phyloP scores from a whole-genome alignment of 2,113 vertebrate species.

The Nothoprocta perdicaria region DNA sequence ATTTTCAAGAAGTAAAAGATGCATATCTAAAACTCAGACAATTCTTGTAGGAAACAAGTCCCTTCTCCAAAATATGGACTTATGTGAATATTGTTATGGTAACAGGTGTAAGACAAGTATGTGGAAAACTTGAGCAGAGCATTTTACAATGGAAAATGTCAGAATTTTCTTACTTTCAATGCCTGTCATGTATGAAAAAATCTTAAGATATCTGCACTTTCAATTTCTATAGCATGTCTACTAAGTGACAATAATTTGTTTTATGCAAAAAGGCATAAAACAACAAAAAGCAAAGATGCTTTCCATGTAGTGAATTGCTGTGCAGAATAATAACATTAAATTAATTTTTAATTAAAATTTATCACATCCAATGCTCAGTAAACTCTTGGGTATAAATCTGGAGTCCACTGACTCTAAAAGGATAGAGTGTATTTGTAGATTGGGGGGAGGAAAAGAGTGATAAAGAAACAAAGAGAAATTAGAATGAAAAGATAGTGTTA shows the following conservation, averaged over 20 bases:
- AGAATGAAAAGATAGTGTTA: background rate
- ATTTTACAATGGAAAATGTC: background rate
- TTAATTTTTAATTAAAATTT: background rate
- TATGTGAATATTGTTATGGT: background rate
- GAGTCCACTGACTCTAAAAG: background rate
- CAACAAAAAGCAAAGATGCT: background rate
- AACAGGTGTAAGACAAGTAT: background rate
- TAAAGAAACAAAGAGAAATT: background rate
- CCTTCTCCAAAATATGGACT: background rate
- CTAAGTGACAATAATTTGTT: background rate
- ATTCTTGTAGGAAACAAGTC: background rate
- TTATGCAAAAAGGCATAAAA: background rate
- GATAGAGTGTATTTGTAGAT: background rate
- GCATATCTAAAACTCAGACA: background rate
- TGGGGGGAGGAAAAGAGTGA: background rate
- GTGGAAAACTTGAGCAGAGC: background rate
- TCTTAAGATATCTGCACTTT: background rate
- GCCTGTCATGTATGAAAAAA: background rate
- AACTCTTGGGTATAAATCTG: background rate
- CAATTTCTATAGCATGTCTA: background rate
- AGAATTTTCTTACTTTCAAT: background rate
- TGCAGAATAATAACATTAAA: background rate
- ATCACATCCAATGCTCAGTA: background rate
- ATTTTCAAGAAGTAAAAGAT: background rate
- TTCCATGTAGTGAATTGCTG: fast-evolving